Evolutionary conservation across 1,140 invertebrate species (phyloP).

Genomic region (Vollenhovia emeryi): DNA sequence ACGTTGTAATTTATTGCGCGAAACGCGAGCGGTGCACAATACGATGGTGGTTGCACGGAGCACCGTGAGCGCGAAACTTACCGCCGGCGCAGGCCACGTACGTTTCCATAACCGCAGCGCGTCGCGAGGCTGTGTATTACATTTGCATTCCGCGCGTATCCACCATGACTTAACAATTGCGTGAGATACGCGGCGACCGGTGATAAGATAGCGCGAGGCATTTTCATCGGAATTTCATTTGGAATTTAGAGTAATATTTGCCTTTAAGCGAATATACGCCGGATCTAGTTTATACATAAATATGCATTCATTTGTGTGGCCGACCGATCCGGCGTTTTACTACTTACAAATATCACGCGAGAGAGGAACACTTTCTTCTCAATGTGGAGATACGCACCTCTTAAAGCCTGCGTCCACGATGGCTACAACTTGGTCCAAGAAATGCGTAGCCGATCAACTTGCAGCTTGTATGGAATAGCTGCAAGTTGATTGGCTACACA

Average conservation of each 20-base stretch:
- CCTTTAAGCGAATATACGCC: background rate
- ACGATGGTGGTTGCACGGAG: background rate
- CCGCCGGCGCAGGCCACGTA: background rate
- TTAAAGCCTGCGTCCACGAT: too few species aligned
- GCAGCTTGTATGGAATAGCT: too few species aligned
- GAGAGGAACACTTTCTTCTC: background rate
- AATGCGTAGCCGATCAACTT: too few species aligned
- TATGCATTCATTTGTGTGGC: background rate
- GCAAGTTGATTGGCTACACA: too few species aligned
- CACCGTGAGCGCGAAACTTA: slow-evolving; percentile 1
- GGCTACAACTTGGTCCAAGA: too few species aligned
- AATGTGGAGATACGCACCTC: background rate
- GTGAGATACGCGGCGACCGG: background rate
- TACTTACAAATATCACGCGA: background rate
- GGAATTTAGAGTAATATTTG: slow-evolving; percentile 22
- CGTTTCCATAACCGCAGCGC: background rate
- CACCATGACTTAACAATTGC: slow-evolving; percentile 30
- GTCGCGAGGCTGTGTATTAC: slow-evolving; percentile 1
- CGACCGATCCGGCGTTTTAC: background rate
- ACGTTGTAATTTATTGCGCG: slow-evolving; percentile 42
- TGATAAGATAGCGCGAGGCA: background rate
- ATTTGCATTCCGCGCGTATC: slow-evolving; percentile 25
- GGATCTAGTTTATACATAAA: background rate
- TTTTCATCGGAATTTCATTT: slow-evolving; percentile 8
- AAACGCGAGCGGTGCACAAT: slow-evolving; percentile 20